Base-by-base conservation (phyloP, 2,797 vertebrate genomes). In the Syndactyla subalaris region DNA sequence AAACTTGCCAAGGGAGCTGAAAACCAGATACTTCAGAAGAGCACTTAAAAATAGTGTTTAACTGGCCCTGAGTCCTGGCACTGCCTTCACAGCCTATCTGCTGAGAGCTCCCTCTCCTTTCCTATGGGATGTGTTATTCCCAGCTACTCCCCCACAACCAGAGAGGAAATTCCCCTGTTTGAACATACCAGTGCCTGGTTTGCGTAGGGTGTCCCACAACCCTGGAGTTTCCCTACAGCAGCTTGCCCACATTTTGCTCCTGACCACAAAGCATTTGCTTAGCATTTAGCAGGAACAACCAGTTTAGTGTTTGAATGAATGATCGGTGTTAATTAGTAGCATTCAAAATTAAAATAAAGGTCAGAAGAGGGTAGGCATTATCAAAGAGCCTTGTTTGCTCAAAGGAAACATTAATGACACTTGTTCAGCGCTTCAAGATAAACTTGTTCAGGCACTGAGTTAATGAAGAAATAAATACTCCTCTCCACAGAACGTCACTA, bases 401-500 rank as follows among this genome's bases (percentile, higher is more conserved):
- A 93, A 94, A 96, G 89, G 88, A 91, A 95, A 84, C 77, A 75
- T 95, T 84, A 95, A 96, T 79, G 92, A 91, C 94, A 94, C 85
- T 94, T 91, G 78, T 93, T 96, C 89, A 88, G 89, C 29, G 87
- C 89, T 96, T 93, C 96, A 93, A 93, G 95, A 96, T 96, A 95
- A 95, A 97, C 92, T 95, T 72, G 95, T 96, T 96, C 92, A 92
- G 95, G 95, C 93, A 90, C 82, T 67, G 72, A 88, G 85, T 84
- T 95, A 95, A 96, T 97, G 92, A 97, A 97, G 93, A 94, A 93
- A 92, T 90, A 93, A 96, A 96, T 86, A 89, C 89, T 94, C 65
- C 85, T 92, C 85, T 91, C 91, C 61, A 20, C 3, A 15, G 88
- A 95, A 95, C 39, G 14, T 90, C 93, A 94, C 83, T 55, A 2